Conservation (phyloP, 2,888 invertebrate species). For the Coelopa pilipes region DNA sequence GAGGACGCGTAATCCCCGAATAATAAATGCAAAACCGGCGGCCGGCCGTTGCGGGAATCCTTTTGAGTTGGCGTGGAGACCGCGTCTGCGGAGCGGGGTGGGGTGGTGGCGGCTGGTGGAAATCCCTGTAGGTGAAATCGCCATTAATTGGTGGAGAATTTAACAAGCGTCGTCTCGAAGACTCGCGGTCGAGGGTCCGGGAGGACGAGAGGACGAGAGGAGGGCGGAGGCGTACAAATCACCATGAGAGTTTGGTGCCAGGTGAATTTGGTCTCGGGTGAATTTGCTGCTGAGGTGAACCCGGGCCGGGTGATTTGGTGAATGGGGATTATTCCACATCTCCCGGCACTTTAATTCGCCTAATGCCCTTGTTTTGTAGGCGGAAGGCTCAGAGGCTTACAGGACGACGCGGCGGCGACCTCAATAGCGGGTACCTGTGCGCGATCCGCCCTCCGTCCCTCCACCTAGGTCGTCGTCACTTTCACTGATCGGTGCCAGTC, state of each 20-base stretch:
- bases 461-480: not conserved
- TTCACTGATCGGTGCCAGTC: not conserved
- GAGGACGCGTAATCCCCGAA: not conserved
- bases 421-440: slow-evolving; percentile 18
- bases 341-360: not conserved
- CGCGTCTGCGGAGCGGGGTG: not conserved
- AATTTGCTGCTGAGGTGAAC: no score
- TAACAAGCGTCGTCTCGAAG: no score
- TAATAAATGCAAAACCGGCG: slow-evolving; percentile 10
- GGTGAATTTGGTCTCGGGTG: no score
- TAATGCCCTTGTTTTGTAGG: slow-evolving; percentile 17
- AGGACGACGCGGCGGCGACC: not conserved
- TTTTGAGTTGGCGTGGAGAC: not conserved
- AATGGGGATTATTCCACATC: no score
- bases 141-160: no score
- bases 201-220: no score
- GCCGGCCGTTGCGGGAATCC: slow-evolving; percentile 7
- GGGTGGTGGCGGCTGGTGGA: no score
- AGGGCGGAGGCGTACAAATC: no score
- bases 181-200: no score
- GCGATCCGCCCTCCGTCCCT: not conserved
- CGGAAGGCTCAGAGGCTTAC: slow-evolving; percentile 12
- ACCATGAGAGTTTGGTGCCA: no score
- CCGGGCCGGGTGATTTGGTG: no score
- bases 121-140: no score